Conservation (phyloP, 2,113 vertebrate species). For the Brachirus orientalis region DNA sequence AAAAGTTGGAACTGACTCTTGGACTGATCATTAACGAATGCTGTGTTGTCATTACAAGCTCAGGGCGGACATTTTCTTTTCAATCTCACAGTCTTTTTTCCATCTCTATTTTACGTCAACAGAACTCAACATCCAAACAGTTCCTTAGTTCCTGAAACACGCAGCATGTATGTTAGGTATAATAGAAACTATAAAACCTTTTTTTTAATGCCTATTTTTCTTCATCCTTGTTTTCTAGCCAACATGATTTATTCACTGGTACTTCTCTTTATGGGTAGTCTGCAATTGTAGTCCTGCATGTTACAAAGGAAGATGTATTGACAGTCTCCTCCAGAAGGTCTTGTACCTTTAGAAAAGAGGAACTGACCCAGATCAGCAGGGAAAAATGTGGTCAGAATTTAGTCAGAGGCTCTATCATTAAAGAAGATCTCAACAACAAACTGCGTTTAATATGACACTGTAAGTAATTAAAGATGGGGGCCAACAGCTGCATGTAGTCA, state of each 20-base stretch:
- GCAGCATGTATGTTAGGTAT: too few relatives aligned
- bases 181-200: too few relatives aligned
- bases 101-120: neutral
- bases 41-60: neutral
- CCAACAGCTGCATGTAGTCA: too few relatives aligned
- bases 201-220: too few relatives aligned
- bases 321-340: conserved; percentile 9
- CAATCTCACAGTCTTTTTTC: conserved; percentile 13
- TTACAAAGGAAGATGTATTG: too few relatives aligned
- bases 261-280: conserved; percentile 41
- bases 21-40: too few relatives aligned
- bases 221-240: conserved; percentile 29
- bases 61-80: conserved; percentile 2
- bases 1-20: neutral
- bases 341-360: conserved; percentile 12
- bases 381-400: neutral
- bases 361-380: conserved; percentile 11
- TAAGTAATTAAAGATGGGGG: neutral
- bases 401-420: too few relatives aligned
- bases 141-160: conserved; percentile 12
- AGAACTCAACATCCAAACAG: neutral
- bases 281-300: too few relatives aligned
- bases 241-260: conserved; percentile 31
- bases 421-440: neutral
- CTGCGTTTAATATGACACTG: too few relatives aligned